These are phyloP conservation scores for Orthosia cruda DNA, from an alignment of 2,888 invertebrate genomes.

Conservation along the genomic window DNA sequence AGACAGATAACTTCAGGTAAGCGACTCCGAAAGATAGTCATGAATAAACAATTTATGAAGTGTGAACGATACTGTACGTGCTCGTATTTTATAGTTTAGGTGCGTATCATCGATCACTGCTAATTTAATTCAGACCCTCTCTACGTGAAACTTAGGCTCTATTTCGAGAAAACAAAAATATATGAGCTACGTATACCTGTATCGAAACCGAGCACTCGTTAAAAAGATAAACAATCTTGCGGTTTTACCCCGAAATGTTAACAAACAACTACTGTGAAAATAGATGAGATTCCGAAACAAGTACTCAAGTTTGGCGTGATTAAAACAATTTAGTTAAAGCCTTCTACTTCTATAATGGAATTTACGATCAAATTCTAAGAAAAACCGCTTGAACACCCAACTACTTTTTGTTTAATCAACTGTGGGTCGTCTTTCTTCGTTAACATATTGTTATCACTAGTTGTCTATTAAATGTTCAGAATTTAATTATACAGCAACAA, in stretches of 20 bases:
- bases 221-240: slow-evolving; percentile 72
- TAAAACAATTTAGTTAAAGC: slow-evolving; percentile 50
- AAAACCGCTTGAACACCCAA: slow-evolving; percentile 12
- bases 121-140: slow-evolving; percentile 60
- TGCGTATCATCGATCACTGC: slow-evolving; percentile 56
- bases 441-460: slow-evolving; percentile 18
- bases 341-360: slow-evolving; percentile 13
- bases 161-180: slow-evolving; percentile 43
- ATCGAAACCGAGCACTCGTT: slow-evolving; percentile 64
- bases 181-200: slow-evolving; percentile 41
- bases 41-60: slow-evolving; percentile 56
- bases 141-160: slow-evolving; percentile 33
- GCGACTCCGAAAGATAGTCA: slow-evolving; percentile 32
- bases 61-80: slow-evolving; percentile 42
- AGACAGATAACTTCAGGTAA: slow-evolving; percentile 37
- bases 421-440: neutral
- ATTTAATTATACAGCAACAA: slow-evolving; percentile 5
- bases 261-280: slow-evolving; percentile 53
- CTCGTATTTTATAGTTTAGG: slow-evolving; percentile 57
- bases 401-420: slow-evolving; percentile 21
- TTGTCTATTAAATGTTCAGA: slow-evolving; percentile 6
- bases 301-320: slow-evolving; percentile 51
- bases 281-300: slow-evolving; percentile 61
- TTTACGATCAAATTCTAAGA: slow-evolving; percentile 29
- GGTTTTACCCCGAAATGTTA: slow-evolving; percentile 68